phyloP scores from a whole-genome alignment of 1,140 invertebrate genomes.

The Protaetia brevitarsis region DNA sequence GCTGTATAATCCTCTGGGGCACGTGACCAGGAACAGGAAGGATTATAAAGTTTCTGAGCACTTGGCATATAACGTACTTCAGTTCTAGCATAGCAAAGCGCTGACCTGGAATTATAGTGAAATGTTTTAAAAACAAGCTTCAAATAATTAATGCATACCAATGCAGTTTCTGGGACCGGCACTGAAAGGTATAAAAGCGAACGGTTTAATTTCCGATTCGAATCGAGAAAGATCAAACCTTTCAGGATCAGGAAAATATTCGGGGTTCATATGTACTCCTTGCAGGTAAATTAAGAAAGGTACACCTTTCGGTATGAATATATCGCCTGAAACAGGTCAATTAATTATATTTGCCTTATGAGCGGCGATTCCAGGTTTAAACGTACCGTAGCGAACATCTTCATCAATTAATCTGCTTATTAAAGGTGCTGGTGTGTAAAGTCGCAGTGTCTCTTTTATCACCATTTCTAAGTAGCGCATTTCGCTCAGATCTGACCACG shows the following conservation, averaged over 20 bases:
- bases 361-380: not conserved
- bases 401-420: constrained; percentile 56
- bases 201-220: constrained; percentile 53
- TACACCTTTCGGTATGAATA: constrained; percentile 49
- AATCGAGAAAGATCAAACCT: constrained; percentile 78
- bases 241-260: constrained; percentile 67
- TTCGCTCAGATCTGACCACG: constrained; percentile 56
- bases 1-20: constrained; percentile 42
- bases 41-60: constrained; percentile 63
- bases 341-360: not conserved
- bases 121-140: too few relatives aligned
- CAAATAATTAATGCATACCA: too few relatives aligned
- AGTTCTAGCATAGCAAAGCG: constrained; percentile 76
- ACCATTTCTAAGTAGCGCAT: constrained; percentile 65
- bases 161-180: constrained; percentile 70
- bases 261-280: constrained; percentile 65
- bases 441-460: constrained; percentile 61
- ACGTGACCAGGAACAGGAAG: constrained; percentile 41
- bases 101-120: constrained; percentile 55
- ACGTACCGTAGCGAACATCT: constrained; percentile 41
- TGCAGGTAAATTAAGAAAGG: constrained; percentile 52
- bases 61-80: constrained; percentile 63
- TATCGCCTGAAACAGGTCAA: constrained; percentile 50
- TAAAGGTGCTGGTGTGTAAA: constrained; percentile 70
- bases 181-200: constrained; percentile 65